Evolutionary conservation across 2,113 vertebrate genomes (phyloP).

Genomic region (Rallus limicola): DNA sequence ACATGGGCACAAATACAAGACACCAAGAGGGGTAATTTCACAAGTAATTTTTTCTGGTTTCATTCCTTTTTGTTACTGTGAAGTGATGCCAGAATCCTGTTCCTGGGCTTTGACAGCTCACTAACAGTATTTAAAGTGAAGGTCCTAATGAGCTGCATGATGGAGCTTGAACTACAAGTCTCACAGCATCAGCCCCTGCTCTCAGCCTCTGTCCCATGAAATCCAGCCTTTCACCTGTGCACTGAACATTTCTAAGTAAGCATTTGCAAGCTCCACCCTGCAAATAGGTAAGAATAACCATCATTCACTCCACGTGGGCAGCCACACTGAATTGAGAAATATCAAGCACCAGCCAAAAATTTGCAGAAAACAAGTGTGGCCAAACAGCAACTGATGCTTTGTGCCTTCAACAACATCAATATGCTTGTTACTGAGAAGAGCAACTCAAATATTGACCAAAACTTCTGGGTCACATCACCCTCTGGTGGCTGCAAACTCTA

Average conservation of each 20-base stretch:
- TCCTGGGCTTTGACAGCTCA: not conserved
- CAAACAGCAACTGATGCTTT: not conserved
- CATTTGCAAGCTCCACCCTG: not conserved
- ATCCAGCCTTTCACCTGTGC: not conserved
- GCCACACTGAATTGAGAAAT: not conserved
- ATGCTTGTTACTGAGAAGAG: not conserved
- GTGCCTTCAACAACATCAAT: not conserved
- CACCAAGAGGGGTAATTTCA: not conserved
- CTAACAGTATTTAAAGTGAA: not conserved
- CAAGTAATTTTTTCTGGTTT: not conserved
- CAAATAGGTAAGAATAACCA: not conserved
- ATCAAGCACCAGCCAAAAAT: not conserved
- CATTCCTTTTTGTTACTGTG: not conserved
- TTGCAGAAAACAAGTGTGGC: not conserved
- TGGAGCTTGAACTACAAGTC: not conserved
- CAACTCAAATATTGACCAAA: not conserved
- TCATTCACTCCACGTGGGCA: not conserved
- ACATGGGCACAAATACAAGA: not conserved
- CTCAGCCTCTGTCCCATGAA: not conserved
- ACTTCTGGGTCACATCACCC: not conserved
- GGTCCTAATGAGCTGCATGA: not conserved
- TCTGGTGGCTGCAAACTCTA: slow-evolving; percentile 17
- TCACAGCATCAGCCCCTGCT: not conserved
- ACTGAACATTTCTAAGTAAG: not conserved
- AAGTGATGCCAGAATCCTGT: not conserved